phyloP scores from a whole-genome alignment of 2,113 vertebrate genomes.

The Stomatorhinus ivindoensis region DNA sequence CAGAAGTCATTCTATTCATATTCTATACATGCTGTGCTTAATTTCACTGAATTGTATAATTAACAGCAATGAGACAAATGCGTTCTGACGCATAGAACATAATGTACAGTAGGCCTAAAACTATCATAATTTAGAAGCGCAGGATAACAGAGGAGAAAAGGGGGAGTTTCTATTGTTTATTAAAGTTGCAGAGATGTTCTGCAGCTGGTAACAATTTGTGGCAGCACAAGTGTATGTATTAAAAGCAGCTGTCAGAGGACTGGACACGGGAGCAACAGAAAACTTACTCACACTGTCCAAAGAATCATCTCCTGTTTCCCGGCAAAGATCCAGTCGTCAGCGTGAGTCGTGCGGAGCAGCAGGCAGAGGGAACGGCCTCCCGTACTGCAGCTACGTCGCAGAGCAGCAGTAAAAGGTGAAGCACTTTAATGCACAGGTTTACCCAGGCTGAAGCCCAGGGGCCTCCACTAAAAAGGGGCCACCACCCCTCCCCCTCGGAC shows the following conservation, averaged over 20 bases:
- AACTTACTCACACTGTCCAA: background rate
- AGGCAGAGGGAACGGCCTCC: background rate
- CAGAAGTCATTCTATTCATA: background rate
- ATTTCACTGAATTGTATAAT: background rate
- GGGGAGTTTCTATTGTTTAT: background rate
- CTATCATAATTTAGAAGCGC: background rate
- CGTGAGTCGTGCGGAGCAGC: background rate
- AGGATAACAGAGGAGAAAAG: too few species aligned
- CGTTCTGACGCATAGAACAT: background rate
- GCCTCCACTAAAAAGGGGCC: background rate
- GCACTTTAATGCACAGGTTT: background rate
- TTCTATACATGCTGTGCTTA: background rate
- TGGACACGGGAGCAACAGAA: background rate
- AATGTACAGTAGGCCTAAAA: too few species aligned
- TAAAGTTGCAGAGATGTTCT: background rate
- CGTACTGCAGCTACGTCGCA: background rate
- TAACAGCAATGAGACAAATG: background rate
- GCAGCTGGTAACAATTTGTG: background rate
- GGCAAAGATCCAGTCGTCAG: background rate
- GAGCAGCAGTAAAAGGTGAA: background rate
- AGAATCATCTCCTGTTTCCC: background rate
- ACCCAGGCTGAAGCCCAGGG: background rate
- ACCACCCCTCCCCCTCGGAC: background rate
- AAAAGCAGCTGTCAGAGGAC: background rate
- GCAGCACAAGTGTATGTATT: background rate